Base-by-base conservation (phyloP, 2,888 invertebrate species). In the Tolmerus cingulatus region DNA sequence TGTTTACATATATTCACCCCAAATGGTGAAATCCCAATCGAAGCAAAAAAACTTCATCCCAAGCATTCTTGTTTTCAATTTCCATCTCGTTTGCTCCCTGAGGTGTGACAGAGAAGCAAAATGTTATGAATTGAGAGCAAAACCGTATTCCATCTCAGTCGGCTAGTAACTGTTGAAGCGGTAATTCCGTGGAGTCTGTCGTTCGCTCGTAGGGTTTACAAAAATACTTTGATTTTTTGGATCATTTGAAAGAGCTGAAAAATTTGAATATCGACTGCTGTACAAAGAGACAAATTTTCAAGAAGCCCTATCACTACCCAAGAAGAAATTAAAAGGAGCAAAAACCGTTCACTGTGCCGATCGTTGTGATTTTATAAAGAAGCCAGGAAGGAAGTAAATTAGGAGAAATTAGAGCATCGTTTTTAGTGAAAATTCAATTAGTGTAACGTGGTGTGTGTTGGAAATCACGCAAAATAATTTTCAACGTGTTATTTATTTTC, bases 161-260 rank as follows among this genome's bases (percentile, higher is more conserved):
- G 88, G 88, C 85, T 57, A 86, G 87, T 66, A 88, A 87, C 88
- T 87, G 84, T 87, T 86, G 88, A 87, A 88, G 86, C 46, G 84
- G 37, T 76, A 34, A 46, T 85, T 74, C 30, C 85, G 87, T 43
- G 8, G 23, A 37, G 37, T 46, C 23, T 27, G 43, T 74, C 74
- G 74, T 16, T 66, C 74, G 74, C 27, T 43, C 77, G 86, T 66
- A 34, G 84, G 74, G 57, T 84, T 84, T 81, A 81, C 81, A 81
- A 81, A 81, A 81, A 74, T 76, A 76, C 46, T 81, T 87, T 87
- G 84, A 43, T 84, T 84, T 37, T 79, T 81, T 78, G 57, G 37
- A 74, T 74, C 57, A 66, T 27, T 66, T 66, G 66, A 12, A 66
- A 12, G 66, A 66, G 66, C 66, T 66, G 27, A 66, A 27, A 66